A percentile compares a stretch with the other conserved stretches of the same genome.
phyloP scores from a whole-genome alignment of 2,888 invertebrate genomes.

The Athetis lepigone region DNA sequence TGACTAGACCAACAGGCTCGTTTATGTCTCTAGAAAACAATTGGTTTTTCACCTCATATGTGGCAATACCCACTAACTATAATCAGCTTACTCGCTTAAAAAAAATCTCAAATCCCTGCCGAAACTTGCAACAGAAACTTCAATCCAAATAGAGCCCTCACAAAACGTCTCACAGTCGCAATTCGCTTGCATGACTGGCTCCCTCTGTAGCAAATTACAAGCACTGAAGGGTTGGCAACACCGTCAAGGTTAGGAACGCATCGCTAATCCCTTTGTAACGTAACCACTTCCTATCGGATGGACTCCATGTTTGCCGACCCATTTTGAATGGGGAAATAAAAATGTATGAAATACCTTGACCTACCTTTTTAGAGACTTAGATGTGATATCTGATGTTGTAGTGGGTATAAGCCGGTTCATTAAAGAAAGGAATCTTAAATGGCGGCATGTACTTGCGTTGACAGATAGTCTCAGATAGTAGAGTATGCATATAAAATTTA shows the following conservation, averaged over 20 bases:
- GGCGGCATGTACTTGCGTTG: too few relatives aligned
- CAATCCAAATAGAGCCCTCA: neutral
- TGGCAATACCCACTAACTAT: too few relatives aligned
- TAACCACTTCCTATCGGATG: constrained; percentile 31
- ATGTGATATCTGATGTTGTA: neutral
- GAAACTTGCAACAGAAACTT: too few relatives aligned
- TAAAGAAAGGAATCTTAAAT: too few relatives aligned
- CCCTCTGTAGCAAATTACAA: constrained; percentile 31
- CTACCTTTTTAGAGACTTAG: constrained; percentile 1
- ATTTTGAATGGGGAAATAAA: constrained; percentile 35
- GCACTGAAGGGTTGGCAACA: constrained; percentile 15
- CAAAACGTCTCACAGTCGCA: neutral
- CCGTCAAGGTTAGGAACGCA: constrained; percentile 29
- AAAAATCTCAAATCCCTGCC: too few relatives aligned
- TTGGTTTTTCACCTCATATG: too few relatives aligned
- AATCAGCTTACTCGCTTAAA: too few relatives aligned
- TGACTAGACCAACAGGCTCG: too few relatives aligned
- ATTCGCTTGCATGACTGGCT: neutral
- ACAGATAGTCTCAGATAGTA: too few relatives aligned
- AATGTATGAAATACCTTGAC: constrained; percentile 39
- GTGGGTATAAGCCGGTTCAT: too few relatives aligned
- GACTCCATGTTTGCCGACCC: constrained; percentile 34
- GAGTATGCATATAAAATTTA: too few relatives aligned
- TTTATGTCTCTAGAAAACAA: too few relatives aligned
- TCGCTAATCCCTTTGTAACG: constrained; percentile 39